phyloP scores from a whole-genome alignment of 2,888 invertebrate genomes.

The Glaucopsyche alexis region DNA sequence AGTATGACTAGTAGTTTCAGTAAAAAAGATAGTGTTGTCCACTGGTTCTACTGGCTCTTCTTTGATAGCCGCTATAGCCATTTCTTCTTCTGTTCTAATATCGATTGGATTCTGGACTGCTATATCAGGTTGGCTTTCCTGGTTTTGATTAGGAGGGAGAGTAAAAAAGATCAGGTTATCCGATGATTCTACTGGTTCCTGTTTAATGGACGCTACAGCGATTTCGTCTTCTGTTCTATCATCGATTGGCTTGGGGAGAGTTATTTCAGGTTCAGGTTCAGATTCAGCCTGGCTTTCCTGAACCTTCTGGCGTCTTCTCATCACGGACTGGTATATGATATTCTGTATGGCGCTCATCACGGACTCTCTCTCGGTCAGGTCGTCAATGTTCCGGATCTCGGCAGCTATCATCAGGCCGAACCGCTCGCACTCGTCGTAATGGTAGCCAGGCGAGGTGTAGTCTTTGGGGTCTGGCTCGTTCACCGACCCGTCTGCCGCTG shows the following conservation, averaged over 20 bases:
- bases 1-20: no score
- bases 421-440: conserved; percentile 17
- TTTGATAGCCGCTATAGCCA: background rate
- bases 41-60: background rate
- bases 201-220: background rate
- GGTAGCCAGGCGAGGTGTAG: no score
- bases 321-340: background rate
- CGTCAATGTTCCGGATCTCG: conserved; percentile 19
- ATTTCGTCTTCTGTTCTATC: background rate
- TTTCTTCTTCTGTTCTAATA: background rate
- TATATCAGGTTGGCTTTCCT: background rate
- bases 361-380: conserved; percentile 7
- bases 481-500: no score
- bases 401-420: conserved; percentile 27
- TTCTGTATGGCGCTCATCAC: conserved; percentile 22
- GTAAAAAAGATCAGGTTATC: background rate
- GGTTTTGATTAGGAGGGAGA: background rate
- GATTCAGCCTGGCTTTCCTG: background rate
- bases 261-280: background rate
- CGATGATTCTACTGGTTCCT: background rate
- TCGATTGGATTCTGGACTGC: background rate
- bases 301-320: background rate
- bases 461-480: no score
- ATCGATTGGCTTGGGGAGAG: background rate
- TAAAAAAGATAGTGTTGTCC: background rate